These are phyloP conservation scores for Lindbergichthys nudifrons DNA, from an alignment of 2,797 vertebrate genomes.

Conservation along the genomic window DNA sequence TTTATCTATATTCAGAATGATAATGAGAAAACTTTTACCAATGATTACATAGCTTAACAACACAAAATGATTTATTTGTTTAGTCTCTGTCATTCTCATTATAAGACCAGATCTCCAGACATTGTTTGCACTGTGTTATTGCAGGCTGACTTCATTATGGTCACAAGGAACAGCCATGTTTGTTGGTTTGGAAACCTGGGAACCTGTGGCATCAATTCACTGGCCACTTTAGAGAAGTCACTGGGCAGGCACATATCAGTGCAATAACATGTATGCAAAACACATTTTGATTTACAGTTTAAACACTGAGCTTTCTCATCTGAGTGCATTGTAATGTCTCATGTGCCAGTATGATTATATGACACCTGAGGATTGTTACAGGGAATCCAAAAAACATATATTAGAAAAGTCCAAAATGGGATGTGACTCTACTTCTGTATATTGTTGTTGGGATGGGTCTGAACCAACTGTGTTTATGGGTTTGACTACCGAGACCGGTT, in stretches of 20 bases:
- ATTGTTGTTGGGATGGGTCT: neutral
- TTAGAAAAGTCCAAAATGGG: neutral
- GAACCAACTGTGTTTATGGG: neutral
- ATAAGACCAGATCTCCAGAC: neutral
- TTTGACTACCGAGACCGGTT: neutral
- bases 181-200: constrained; percentile 11
- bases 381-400: too few species aligned
- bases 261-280: neutral
- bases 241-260: neutral
- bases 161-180: constrained; percentile 1
- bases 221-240: neutral
- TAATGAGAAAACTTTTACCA: too few species aligned
- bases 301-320: neutral
- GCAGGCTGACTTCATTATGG: constrained; percentile 12
- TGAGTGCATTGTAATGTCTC: neutral
- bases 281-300: neutral
- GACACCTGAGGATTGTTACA: too few species aligned
- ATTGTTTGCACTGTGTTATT: neutral
- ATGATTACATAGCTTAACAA: neutral
- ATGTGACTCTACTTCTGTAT: neutral
- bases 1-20: too few species aligned
- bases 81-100: neutral
- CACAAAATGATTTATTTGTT: neutral
- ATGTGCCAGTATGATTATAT: too few species aligned
- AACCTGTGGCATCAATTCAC: neutral